Evolutionary conservation across 92 coral and sea anemone species (phyloP).

Genomic region (Phymanthus crucifer): DNA sequence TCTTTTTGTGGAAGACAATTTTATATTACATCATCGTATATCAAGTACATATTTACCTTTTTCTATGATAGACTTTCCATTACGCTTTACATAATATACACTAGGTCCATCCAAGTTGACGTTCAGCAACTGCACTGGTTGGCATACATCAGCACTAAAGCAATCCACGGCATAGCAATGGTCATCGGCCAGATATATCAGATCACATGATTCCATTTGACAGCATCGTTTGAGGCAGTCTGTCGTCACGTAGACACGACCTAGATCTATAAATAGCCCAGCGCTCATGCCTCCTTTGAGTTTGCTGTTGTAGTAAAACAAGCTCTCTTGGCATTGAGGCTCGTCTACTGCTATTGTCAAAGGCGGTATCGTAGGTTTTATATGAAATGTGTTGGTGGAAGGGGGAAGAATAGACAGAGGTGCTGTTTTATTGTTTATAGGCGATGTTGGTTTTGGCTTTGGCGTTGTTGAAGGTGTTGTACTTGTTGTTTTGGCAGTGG

Average conservation of each 20-base stretch:
- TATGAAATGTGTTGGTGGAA: neutral
- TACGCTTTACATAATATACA: slow-evolving; percentile 75
- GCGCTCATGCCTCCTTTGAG: slow-evolving; percentile 87
- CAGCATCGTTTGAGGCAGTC: slow-evolving; percentile 88
- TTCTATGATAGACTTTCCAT: slow-evolving; percentile 59
- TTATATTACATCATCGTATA: neutral
- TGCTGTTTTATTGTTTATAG: slow-evolving; percentile 14
- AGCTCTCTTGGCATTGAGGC: slow-evolving; percentile 79
- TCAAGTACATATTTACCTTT: slow-evolving; percentile 40
- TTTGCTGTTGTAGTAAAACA: slow-evolving; percentile 77
- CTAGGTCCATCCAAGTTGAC: slow-evolving; percentile 63
- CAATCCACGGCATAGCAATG: slow-evolving; percentile 89
- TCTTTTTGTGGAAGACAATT: too few species aligned
- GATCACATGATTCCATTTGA: slow-evolving; percentile 80
- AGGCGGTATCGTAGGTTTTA: slow-evolving; percentile 29
- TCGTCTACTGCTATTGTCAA: slow-evolving; percentile 32
- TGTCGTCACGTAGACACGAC: slow-evolving; percentile 57
- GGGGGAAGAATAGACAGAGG: neutral
- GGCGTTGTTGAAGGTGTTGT: slow-evolving; percentile 17
- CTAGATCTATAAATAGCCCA: slow-evolving; percentile 85
- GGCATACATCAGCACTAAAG: slow-evolving; percentile 70
- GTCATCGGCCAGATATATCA: slow-evolving; percentile 67
- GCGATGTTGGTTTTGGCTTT: neutral
- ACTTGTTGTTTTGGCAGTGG: slow-evolving; percentile 19
- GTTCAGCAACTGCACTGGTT: slow-evolving; percentile 69